Base-by-base conservation (phyloP, 2,888 invertebrate species). In the Camptogramma bilineatum region DNA sequence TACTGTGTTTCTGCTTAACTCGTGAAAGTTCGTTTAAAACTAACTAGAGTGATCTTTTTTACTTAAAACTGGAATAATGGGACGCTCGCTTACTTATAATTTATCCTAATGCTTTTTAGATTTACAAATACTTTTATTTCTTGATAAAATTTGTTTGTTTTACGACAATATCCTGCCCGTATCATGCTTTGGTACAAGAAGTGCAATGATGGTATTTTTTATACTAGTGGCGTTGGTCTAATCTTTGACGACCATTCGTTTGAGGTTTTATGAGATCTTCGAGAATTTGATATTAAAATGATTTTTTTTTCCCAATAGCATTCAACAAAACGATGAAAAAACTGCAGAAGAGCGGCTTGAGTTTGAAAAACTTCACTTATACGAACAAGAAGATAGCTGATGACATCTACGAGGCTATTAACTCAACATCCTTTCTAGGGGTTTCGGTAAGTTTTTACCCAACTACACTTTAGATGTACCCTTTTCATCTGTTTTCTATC, bases 401-500 rank as follows among this genome's bases (percentile, higher is more conserved):
- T 86, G 98, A 98, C 87, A 98, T 99, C 82, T 99, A 99, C 91
- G 96, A 97, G 68, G 99, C 99, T 44, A 99, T 99, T 94, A 99
- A 99, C 92, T 97, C 98, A n/a, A 99, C 99, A 18, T 97, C 98
- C 81, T 99, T 99, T 89, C 94, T 98, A 58, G 99, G 99, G 70
- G 98, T 99, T 70, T 99, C 99, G 83, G 99, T 99, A 93, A 95
- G 97, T 95, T 46, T 53, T 18, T 16, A 44, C 2, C 44, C 4
- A 16, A 10, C n/a, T 42, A 17, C 24, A n/a, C 16, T 16, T 42
- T n/a, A n/a, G n/a, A 31, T 51, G 0, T 31, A 31, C n/a, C 13
- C 34, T 39, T 39, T 39, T 39, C 34, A 13, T 39, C 3, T 10
- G 13, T 39, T 13, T 28, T 31, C 16, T 17, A 31, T 31, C 31